Base-by-base conservation (phyloP, 2,797 vertebrate genomes). In the Otus scops region DNA sequence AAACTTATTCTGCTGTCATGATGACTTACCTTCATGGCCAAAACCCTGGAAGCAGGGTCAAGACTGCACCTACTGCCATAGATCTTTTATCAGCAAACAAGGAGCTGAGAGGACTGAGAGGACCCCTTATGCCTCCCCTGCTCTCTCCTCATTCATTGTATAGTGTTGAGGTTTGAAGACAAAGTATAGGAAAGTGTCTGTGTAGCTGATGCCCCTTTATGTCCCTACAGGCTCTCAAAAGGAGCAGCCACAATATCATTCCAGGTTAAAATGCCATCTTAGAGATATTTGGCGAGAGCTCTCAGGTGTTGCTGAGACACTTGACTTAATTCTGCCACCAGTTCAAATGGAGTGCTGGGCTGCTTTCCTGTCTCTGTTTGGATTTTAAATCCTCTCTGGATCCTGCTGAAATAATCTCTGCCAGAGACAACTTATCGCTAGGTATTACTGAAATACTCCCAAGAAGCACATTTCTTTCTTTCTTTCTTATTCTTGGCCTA, bases 401-500 rank as follows among this genome's bases (percentile, higher is more conserved):
- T 91, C 53, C 39, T 88, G 82, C 68, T 85, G 89, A 93, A 96
- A 89, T 81, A 88, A 69, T 89, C 87, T 81, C 78, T 95, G 95
- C 96, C 96, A 97, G 95, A 96, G 87, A 95, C 91, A 96, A 96
- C 54, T 96, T 97, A 95, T 94, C 45, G 0, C 92, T 85, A 85
- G 85, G 89, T 95, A 94, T 96, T 88, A 95, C 73, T 94, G 87
- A 95, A 97, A 92, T 59, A 65, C 34, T 97, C 91, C 85, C 85
- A 92, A 95, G 80, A n/a, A 96, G 87, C 79, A 92, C 76, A 92
- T 94, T 96, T 92, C 10, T 93, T 95, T 88, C 79, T 89, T 96
- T 95, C 79, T 89, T 96, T 95, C 93, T 96, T 96, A 88, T 96
- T 95, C 75, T 97, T 96, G 96, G 95, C 84, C 68, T 80, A 48